Percentiles rank a stretch among this genome's conserved stretches.
These are phyloP conservation scores for Arizona elegans DNA, from an alignment of 2,113 vertebrate genomes.

Conservation along the genomic window DNA sequence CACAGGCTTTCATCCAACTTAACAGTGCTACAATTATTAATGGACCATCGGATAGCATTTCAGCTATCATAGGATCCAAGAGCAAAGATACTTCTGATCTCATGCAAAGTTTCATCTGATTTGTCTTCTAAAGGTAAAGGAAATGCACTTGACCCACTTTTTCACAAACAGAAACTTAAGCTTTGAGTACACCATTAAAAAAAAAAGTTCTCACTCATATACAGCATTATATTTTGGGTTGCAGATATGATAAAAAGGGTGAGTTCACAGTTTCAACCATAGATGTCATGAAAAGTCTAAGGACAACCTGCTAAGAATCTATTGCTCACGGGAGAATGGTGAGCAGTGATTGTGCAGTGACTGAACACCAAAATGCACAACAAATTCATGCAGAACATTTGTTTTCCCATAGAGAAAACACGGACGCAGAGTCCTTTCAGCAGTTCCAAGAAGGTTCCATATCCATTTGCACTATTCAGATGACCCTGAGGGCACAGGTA, in stretches of 20 bases:
- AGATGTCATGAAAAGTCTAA: neutral
- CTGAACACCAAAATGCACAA: too few species aligned
- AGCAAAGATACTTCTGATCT: slow-evolving; percentile 49
- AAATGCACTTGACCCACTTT: neutral
- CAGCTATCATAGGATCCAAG: slow-evolving; percentile 40
- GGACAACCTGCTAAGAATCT: neutral
- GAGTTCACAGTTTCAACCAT: neutral
- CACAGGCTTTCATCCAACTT: neutral
- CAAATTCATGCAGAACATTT: neutral
- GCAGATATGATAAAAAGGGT: neutral
- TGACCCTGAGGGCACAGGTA: neutral
- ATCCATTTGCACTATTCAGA: neutral
- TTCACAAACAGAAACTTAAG: neutral
- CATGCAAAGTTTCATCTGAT: neutral
- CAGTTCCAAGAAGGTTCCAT: neutral
- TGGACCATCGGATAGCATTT: slow-evolving; percentile 36
- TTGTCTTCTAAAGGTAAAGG: too few species aligned
- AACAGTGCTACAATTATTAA: neutral
- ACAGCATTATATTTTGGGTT: neutral
- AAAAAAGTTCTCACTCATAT: neutral
- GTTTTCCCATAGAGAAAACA: neutral
- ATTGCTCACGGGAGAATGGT: neutral
- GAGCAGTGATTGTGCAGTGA: neutral
- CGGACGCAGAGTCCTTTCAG: too few species aligned
- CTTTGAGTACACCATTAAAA: neutral